Evolutionary conservation across 64 coral and sea anemone genomes (phyloP), one percentile per base, ranked within the genome.

Genomic region (Stylophora pistillata): DNA sequence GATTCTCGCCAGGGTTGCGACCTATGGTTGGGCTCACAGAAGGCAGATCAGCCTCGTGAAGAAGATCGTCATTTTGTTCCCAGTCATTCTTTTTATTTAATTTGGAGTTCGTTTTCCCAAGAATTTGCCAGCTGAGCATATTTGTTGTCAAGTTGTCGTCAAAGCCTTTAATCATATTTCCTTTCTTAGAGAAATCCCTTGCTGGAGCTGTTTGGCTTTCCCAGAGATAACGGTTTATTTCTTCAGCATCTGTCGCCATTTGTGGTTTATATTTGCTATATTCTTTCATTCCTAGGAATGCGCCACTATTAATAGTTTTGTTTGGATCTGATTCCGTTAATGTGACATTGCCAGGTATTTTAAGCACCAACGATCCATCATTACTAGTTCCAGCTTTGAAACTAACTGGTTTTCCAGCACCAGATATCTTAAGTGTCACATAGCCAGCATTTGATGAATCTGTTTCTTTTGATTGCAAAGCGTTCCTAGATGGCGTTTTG

Each of bases 301-400:
- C n/a, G 11, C 34, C 20, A 41, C 21, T 23, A 2, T 59, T 29
- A 54, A 66, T 74, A 3, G 68, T 63, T 57, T 71, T 84, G 27
- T 72, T 78, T 25, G 74, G n/a, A 32, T 31, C 16, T 58, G 74
- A 31, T 5, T 81, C 69, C 41, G 84, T 21, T 33, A 88, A 69
- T 89, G 82, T 86, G 15, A 87, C 72, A 77, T 92, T 55, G 1
- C 73, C 77, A 34, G 95, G 95, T 58, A 97, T 81, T 52, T 89
- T 89, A 20, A 97, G 77, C 3, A 97, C 34, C 70, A 97, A 72
- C 14, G 95, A 97, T 23, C 95, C 95, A 29, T 97, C 95, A 58
- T 72, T 87, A 11, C 91, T 93, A n/a, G 95, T 75, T 69, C 93
- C 95, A 33, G 95, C 92, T 64, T 93, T 97, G 25, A 97, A 97